phyloP scores from a whole-genome alignment of 2,113 vertebrate species.

The Jacana jacana region DNA sequence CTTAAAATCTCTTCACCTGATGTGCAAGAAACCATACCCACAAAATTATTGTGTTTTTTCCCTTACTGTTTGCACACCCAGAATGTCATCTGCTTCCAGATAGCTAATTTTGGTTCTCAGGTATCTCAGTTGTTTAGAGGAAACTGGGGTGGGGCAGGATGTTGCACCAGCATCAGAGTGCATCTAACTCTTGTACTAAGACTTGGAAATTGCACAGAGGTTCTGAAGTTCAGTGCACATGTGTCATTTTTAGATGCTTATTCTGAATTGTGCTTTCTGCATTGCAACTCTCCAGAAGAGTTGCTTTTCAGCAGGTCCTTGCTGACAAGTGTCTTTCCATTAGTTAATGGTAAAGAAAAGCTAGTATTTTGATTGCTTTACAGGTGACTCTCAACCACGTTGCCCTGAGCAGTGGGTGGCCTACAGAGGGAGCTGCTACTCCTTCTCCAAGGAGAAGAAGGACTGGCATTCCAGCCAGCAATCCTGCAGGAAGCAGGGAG shows the following conservation, averaged over 20 bases:
- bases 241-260: background rate
- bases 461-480: background rate
- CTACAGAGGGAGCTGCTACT: slow-evolving; percentile 26
- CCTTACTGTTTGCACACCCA: background rate
- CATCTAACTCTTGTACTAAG: background rate
- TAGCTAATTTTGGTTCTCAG: background rate
- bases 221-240: background rate
- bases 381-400: background rate
- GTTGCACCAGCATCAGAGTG: background rate
- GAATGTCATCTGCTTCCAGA: background rate
- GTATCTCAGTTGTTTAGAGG: background rate
- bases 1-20: background rate
- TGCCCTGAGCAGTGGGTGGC: slow-evolving; percentile 48
- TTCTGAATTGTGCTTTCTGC: background rate
- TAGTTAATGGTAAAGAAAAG: background rate
- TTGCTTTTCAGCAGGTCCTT: background rate
- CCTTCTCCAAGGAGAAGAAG: slow-evolving; percentile 9
- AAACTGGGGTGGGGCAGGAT: background rate
- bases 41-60: background rate
- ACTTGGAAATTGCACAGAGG: background rate
- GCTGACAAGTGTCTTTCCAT: background rate
- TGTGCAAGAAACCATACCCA: background rate
- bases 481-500: slow-evolving; percentile 28
- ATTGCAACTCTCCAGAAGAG: background rate
- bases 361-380: background rate